These are phyloP conservation scores for Gavialis gangeticus DNA, from an alignment of 2,113 vertebrate genomes.

Conservation along the genomic window DNA sequence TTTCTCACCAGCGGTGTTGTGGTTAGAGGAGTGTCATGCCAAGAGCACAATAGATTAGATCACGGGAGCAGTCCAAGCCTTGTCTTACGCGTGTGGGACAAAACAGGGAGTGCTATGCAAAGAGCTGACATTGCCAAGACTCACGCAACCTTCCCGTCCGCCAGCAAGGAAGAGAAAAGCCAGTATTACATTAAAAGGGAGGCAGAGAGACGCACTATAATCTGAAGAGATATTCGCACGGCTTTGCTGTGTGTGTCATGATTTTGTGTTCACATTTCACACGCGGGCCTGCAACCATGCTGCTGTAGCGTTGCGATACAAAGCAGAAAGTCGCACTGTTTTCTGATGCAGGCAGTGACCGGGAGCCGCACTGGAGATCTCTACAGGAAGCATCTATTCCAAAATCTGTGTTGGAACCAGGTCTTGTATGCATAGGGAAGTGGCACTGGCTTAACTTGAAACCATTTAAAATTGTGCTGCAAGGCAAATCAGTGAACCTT, in stretches of 20 bases:
- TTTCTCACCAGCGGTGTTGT: slow-evolving; percentile 25
- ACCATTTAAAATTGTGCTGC: not conserved
- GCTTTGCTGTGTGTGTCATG: not conserved
- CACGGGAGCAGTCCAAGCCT: not conserved
- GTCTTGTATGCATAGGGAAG: not conserved
- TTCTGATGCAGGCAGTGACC: not conserved
- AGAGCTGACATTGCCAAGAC: not conserved
- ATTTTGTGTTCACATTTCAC: not conserved
- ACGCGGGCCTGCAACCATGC: not conserved
- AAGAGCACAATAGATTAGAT: slow-evolving; percentile 41
- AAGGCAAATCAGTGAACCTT: not conserved
- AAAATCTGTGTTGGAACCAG: not conserved
- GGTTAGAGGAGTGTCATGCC: slow-evolving; percentile 15
- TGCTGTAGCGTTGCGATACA: not conserved
- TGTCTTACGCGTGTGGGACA: slow-evolving; percentile 7
- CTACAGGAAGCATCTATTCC: not conserved
- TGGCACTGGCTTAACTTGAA: not conserved
- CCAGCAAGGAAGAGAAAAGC: not conserved
- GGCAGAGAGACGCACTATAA: not conserved
- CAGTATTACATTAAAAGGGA: not conserved
- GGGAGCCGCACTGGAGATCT: not conserved
- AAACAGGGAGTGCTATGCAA: not conserved
- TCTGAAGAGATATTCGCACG: not conserved
- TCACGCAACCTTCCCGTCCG: not conserved
- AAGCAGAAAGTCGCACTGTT: not conserved